phyloP scores from a whole-genome alignment of 2,797 vertebrate genomes.

The Coccyzus lansbergi region DNA sequence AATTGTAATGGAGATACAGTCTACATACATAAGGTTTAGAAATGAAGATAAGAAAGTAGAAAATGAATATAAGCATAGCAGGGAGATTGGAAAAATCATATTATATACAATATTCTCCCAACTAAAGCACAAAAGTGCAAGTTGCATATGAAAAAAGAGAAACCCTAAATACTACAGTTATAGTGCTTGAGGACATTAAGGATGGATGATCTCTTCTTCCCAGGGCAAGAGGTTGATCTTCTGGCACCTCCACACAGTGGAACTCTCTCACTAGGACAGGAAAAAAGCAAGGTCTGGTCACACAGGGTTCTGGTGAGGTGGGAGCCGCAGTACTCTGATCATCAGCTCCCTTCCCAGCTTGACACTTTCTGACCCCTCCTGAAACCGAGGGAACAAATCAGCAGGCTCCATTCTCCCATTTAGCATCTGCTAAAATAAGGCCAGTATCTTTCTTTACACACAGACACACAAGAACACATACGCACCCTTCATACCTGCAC shows the following conservation, averaged over 20 bases:
- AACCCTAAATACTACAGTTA: not conserved
- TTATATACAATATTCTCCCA: not conserved
- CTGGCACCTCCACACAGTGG: not conserved
- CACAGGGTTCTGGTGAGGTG: not conserved
- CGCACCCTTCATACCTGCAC: no score
- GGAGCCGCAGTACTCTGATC: not conserved
- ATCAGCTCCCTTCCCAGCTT: not conserved
- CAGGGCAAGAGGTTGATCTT: not conserved
- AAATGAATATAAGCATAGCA: not conserved
- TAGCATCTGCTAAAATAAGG: not conserved
- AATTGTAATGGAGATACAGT: not conserved
- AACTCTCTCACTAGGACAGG: not conserved
- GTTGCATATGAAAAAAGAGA: not conserved
- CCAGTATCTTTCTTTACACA: not conserved
- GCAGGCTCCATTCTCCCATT: accelerated
- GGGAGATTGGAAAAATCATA: not conserved
- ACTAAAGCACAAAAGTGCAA: not conserved
- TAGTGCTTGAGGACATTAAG: not conserved
- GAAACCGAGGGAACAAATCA: not conserved
- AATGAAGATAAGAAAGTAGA: not conserved
- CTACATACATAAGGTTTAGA: not conserved
- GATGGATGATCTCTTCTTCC: not conserved
- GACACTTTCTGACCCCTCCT: not conserved
- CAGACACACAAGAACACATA: accelerated
- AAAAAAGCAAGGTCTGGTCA: not conserved